A percentile compares a stretch with the other conserved stretches of the same genome.
phyloP scores from a whole-genome alignment of 1,140 invertebrate species.

The Ooceraea biroi region DNA sequence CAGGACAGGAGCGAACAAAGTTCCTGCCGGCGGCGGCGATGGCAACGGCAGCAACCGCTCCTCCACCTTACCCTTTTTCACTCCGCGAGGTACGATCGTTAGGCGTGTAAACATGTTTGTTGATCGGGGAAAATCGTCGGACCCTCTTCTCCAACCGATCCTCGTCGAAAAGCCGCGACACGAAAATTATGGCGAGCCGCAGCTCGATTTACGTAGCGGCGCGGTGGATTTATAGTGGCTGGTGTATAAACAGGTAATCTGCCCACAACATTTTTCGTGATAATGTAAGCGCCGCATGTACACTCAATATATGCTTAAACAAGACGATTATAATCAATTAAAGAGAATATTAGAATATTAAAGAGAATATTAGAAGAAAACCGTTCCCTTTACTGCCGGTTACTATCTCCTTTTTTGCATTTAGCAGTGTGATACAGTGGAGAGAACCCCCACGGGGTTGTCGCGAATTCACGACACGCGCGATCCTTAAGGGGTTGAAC shows the following conservation, averaged over 20 bases:
- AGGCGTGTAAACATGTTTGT: conserved; percentile 63
- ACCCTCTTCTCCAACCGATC: background rate
- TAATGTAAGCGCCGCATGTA: background rate
- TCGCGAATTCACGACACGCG: conserved; percentile 51
- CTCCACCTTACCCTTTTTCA: conserved; percentile 29
- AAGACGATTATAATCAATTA: too few relatives aligned
- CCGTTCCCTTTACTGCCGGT: background rate
- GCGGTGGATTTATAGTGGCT: background rate
- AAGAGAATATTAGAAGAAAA: background rate
- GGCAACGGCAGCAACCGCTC: background rate
- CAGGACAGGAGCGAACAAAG: conserved; percentile 70
- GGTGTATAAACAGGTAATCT: too few relatives aligned
- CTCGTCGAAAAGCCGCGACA: conserved; percentile 38
- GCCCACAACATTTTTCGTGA: background rate
- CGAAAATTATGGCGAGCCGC: conserved; percentile 30
- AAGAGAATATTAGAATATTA: too few relatives aligned
- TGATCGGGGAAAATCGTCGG: conserved; percentile 57
- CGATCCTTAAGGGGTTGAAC: conserved; percentile 48
- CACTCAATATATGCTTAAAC: background rate
- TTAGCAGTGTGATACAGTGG: conserved; percentile 2
- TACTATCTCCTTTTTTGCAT: background rate
- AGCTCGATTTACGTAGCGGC: background rate
- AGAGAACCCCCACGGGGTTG: too few relatives aligned
- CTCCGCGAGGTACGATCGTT: conserved; percentile 43
- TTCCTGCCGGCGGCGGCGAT: conserved; percentile 42